These are phyloP conservation scores for Microdon myrmicae DNA, from an alignment of 2,888 invertebrate genomes.

Conservation along the genomic window DNA sequence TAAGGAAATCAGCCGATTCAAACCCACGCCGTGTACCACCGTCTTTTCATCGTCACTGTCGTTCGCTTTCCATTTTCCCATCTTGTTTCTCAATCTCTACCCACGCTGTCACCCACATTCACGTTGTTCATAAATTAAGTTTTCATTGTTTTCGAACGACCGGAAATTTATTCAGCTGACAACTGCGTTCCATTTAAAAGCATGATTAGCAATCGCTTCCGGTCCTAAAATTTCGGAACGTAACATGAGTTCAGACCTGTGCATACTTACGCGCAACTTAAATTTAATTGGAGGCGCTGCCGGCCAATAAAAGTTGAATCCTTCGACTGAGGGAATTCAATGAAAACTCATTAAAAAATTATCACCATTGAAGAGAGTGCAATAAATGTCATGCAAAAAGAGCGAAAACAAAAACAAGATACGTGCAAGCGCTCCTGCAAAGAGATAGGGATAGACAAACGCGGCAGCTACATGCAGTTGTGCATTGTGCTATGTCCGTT, in stretches of 20 bases:
- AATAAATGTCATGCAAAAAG: constrained; percentile 31
- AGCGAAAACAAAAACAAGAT: constrained; percentile 1
- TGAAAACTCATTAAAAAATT: constrained; percentile 44
- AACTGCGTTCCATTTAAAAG: constrained; percentile 13
- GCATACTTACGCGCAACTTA: constrained; percentile 13
- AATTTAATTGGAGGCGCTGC: constrained; percentile 28
- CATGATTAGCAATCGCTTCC: constrained; percentile 32
- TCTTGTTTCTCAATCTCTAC: neutral
- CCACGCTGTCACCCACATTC: no score
- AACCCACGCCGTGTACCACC: constrained; percentile 1
- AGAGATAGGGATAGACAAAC: constrained; percentile 16
- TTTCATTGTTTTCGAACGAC: constrained; percentile 44
- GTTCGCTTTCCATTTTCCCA: neutral
- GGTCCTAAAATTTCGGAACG: constrained; percentile 11
- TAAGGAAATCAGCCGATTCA: no score
- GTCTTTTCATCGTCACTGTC: constrained; percentile 16
- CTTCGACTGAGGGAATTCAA: constrained; percentile 27
- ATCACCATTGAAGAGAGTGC: constrained; percentile 19
- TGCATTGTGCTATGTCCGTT: constrained; percentile 14
- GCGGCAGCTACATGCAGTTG: no score
- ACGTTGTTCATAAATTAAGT: constrained; percentile 48
- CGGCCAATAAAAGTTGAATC: neutral
- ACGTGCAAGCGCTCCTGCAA: constrained; percentile 11
- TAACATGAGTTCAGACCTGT: neutral
- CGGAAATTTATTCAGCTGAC: constrained; percentile 46